These are phyloP conservation scores for Dichetophora obliterata DNA, from an alignment of 2,888 invertebrate species.

Conservation along the genomic window DNA sequence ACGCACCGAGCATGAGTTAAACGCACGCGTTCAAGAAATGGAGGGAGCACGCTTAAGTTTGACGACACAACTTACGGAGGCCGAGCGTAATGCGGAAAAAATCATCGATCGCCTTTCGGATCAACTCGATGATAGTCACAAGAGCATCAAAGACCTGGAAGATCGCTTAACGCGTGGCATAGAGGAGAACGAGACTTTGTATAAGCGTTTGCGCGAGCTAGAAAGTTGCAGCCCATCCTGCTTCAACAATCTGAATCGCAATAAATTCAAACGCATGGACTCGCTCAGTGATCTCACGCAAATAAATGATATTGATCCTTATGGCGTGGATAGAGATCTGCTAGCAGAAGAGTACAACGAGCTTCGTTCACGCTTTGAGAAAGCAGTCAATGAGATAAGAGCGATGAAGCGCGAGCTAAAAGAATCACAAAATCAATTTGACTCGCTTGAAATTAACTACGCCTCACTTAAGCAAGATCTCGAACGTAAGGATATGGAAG, in stretches of 20 bases:
- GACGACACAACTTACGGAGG: conserved; percentile 76
- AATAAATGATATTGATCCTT: conserved; percentile 82
- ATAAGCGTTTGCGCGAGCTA: conserved; percentile 79
- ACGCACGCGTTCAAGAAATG: conserved; percentile 78
- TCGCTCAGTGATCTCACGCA: conserved; percentile 86
- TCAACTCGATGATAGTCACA: conserved; percentile 79
- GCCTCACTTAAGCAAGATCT: conserved; percentile 81
- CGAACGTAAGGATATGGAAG: conserved; percentile 75
- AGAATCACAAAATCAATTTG: conserved; percentile 84
- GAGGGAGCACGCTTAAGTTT: conserved; percentile 77
- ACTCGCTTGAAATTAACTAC: conserved; percentile 84
- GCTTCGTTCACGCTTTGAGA: conserved; percentile 81
- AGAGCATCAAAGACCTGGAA: conserved; percentile 68
- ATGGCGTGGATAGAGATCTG: conserved; percentile 80
- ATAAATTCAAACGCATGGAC: conserved; percentile 75
- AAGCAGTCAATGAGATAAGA: conserved; percentile 86
- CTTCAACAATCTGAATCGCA: conserved; percentile 66
- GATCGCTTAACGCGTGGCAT: conserved; percentile 76
- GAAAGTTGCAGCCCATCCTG: conserved; percentile 72
- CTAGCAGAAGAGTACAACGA: conserved; percentile 86
- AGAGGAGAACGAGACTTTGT: conserved; percentile 83
- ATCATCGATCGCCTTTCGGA: conserved; percentile 78
- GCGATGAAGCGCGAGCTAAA: conserved; percentile 85
- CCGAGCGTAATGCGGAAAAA: conserved; percentile 79
- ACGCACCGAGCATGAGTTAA: conserved; percentile 82